phyloP scores from a whole-genome alignment of 2,113 vertebrate genomes.

The Hoplias malabaricus region DNA sequence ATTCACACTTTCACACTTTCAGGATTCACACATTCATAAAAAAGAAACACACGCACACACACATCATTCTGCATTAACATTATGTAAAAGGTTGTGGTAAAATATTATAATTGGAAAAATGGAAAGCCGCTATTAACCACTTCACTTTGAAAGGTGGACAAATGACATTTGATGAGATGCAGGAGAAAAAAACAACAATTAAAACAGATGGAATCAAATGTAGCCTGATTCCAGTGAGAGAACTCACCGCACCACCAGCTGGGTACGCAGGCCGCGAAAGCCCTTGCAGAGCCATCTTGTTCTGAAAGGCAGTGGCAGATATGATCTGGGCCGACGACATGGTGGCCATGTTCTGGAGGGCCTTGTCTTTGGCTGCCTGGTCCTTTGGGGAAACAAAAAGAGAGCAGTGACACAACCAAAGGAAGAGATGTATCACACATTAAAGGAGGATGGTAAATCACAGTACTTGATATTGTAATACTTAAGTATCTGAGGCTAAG shows the following conservation, averaged over 20 bases:
- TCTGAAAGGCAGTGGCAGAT: conserved; percentile 90
- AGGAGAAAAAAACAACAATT: no score
- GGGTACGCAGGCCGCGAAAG: conserved; percentile 84
- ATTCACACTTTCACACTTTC: no score
- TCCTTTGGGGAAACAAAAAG: conserved; percentile 74
- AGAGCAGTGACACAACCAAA: conserved; percentile 39
- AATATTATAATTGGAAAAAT: no score
- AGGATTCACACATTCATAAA: no score
- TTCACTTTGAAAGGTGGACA: no score
- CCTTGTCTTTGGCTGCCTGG: conserved; percentile 97
- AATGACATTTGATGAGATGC: no score
- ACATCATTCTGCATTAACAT: no score
- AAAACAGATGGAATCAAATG: no score
- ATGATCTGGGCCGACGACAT: conserved; percentile 97
- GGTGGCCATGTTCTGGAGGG: conserved; percentile 92
- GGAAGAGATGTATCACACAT: conserved; percentile 20
- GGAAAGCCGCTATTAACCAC: no score
- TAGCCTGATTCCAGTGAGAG: background rate
- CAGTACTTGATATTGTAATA: background rate
- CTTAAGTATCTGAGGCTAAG: background rate
- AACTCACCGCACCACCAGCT: conserved; percentile 87
- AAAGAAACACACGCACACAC: no score
- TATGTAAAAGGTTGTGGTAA: no score
- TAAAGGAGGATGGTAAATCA: background rate
- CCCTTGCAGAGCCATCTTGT: conserved; percentile 87